These are phyloP conservation scores for Xyrauchen texanus DNA, from an alignment of 2,113 vertebrate genomes.

Conservation along the genomic window DNA sequence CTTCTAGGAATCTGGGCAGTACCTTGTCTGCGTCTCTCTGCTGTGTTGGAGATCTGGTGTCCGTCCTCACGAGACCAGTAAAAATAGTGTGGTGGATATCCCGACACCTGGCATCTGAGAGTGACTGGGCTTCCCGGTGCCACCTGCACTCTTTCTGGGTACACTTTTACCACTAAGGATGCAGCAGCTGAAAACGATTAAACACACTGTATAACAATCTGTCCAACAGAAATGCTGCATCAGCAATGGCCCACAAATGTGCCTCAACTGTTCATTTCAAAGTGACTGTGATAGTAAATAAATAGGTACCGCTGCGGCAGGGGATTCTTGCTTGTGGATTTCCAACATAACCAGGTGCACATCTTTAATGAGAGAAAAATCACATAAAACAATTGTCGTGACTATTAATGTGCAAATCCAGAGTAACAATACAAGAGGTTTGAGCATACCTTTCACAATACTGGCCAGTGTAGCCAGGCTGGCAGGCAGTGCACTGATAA, in stretches of 20 bases:
- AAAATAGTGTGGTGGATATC: conserved; percentile 82
- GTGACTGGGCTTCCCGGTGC: conserved; percentile 76
- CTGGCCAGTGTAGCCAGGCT: conserved; percentile 87
- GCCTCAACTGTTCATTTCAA: too few relatives aligned
- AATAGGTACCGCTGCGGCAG: conserved; percentile 77
- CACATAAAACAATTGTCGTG: not conserved
- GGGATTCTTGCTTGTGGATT: conserved; percentile 82
- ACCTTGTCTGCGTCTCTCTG: conserved; percentile 77
- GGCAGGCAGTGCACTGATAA: conserved; percentile 90
- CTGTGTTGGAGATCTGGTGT: conserved; percentile 72
- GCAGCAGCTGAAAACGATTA: conserved; percentile 66
- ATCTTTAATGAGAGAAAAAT: conserved; percentile 66
- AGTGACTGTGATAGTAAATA: not conserved
- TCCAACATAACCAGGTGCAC: conserved; percentile 84
- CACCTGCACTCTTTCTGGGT: conserved; percentile 75
- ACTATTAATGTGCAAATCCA: not conserved
- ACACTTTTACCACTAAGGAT: conserved; percentile 78
- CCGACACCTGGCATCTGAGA: conserved; percentile 85
- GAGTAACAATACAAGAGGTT: not conserved
- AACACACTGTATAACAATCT: not conserved
- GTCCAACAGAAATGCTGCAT: too few relatives aligned
- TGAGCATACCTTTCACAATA: conserved; percentile 90
- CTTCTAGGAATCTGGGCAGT: not conserved
- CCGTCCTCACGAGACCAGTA: conserved; percentile 89
- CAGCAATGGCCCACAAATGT: too few relatives aligned